Evolutionary conservation across 1,140 invertebrate genomes (phyloP).

Genomic region (Monochamus saltuarius): DNA sequence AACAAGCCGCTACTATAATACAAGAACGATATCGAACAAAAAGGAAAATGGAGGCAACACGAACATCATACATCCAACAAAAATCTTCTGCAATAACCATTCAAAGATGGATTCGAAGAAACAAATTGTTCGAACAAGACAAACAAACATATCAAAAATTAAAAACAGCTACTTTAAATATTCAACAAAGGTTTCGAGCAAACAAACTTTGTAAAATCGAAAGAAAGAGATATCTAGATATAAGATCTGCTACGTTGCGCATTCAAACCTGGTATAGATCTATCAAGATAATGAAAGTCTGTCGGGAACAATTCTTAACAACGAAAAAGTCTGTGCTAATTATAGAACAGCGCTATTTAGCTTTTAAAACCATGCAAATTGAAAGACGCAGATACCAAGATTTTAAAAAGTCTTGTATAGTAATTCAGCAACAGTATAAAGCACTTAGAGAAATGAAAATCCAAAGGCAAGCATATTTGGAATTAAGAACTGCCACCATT

Average conservation of each 20-base stretch:
- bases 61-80: conserved; percentile 39
- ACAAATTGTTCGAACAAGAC: conserved; percentile 7
- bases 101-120: conserved; percentile 41
- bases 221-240: conserved; percentile 35
- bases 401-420: conserved; percentile 13
- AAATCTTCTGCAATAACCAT: conserved; percentile 45
- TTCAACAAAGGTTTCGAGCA: conserved; percentile 48
- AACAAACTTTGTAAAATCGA: conserved; percentile 40
- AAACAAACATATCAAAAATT: conserved; percentile 28
- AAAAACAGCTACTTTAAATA: conserved; percentile 23
- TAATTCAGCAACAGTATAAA: conserved; percentile 49
- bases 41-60: conserved; percentile 33
- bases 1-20: conserved; percentile 42
- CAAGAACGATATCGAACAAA: conserved; percentile 44
- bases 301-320: conserved; percentile 50
- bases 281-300: conserved; percentile 46
- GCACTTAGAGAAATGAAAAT: conserved; percentile 30
- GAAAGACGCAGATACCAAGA: conserved; percentile 20
- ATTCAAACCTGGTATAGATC: conserved; percentile 57
- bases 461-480: conserved; percentile 21
- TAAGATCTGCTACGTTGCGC: conserved; percentile 46
- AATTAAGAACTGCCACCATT: conserved; percentile 32
- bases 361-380: conserved; percentile 34
- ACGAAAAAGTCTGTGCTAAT: conserved; percentile 45
- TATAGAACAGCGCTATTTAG: conserved; percentile 42